A percentile compares a stretch with the other conserved stretches of the same genome.
Evolutionary conservation across 2,797 vertebrate species (phyloP).

Genomic region (Onychomys arenicola): DNA sequence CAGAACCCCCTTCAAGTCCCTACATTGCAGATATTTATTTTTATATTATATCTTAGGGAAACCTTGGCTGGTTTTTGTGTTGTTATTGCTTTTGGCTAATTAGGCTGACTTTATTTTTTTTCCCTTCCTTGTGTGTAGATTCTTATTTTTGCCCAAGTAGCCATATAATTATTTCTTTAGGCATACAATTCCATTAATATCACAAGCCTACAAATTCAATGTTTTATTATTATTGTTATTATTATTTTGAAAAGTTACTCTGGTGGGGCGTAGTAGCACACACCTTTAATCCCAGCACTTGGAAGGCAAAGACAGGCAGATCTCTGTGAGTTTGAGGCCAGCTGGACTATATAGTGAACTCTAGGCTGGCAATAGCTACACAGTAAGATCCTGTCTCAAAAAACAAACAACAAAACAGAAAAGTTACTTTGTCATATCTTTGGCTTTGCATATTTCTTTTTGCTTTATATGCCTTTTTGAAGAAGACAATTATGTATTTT

Average conservation of each 20-base stretch:
- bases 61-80: slow-evolving; percentile 27
- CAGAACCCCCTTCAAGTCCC: background rate
- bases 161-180: slow-evolving; percentile 31
- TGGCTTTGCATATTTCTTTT: background rate
- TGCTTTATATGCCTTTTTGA: background rate
- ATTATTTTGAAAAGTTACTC: slow-evolving; percentile 32
- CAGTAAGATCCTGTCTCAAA: background rate
- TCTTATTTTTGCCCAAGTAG: slow-evolving; percentile 47
- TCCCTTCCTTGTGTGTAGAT: slow-evolving; percentile 13
- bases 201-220: slow-evolving; percentile 28
- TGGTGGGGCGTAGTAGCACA: background rate
- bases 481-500: background rate
- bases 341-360: background rate
- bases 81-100: background rate
- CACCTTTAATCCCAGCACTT: background rate
- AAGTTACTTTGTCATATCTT: background rate
- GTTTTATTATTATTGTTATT: too few species aligned
- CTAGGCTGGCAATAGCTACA: background rate
- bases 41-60: background rate
- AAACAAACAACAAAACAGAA: background rate
- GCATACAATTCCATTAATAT: slow-evolving; percentile 1
- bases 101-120: background rate
- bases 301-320: background rate
- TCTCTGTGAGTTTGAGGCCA: background rate
- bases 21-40: background rate